phyloP scores from a whole-genome alignment of 1,140 invertebrate genomes.

The Helicoverpa zea region DNA sequence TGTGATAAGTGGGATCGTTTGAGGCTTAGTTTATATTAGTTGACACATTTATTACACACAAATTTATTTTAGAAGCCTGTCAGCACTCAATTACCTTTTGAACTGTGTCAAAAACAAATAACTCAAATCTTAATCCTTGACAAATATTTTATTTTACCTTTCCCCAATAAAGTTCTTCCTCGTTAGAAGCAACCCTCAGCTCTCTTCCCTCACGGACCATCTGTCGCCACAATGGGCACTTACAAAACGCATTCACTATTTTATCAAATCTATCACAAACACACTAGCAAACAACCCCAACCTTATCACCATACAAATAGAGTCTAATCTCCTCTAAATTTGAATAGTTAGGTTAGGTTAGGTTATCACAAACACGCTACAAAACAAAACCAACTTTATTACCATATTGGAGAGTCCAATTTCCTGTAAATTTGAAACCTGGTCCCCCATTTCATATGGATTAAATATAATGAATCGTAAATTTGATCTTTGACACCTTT shows the following conservation, averaged over 20 bases:
- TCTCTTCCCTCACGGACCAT: conserved; percentile 70
- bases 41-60: too few species aligned
- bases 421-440: conserved; percentile 20
- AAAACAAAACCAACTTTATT: conserved; percentile 58
- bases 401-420: conserved; percentile 44
- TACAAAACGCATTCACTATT: conserved; percentile 78
- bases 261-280: conserved; percentile 78
- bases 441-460: conserved; percentile 78
- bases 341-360: conserved; percentile 31
- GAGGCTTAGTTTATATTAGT: too few species aligned
- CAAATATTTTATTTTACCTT: neutral
- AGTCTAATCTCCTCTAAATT: conserved; percentile 41
- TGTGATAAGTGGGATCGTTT: too few species aligned
- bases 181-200: conserved; percentile 22
- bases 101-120: neutral
- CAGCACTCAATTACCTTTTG: too few species aligned
- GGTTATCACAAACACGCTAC: conserved; percentile 55
- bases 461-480: conserved; percentile 87
- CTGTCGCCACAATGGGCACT: conserved; percentile 84
- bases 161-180: neutral
- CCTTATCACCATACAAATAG: conserved; percentile 44
- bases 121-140: too few species aligned
- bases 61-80: too few species aligned
- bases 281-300: conserved; percentile 49
- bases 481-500: conserved; percentile 87